Base-by-base conservation (phyloP, 1,140 invertebrate species). In the Charaxes varanes region DNA sequence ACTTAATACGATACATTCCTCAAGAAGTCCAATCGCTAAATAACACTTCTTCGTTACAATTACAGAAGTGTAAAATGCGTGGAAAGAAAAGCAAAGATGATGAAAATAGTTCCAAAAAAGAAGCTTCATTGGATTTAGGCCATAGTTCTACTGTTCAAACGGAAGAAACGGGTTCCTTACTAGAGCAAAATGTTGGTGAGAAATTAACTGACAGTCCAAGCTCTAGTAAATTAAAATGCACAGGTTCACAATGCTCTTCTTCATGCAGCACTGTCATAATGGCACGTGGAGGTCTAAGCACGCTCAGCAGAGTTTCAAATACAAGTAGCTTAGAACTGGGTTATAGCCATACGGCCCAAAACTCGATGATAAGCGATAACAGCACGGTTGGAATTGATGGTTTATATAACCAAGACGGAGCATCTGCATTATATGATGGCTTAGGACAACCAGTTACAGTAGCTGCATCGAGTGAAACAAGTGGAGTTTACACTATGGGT, bases 261-360 rank as follows among this genome's bases (percentile, higher is more conserved):
- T 93, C 90, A 14, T 93, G 92, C 63, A 93, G 92, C 53, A 94
- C 92, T 2, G 90, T 94, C 7, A 92, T 93, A 42, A 89, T 93
- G 28, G 87, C 90, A 32, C 72, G 87, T 57, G 70, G 86, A 47
- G 86, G 87, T 40, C 65, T 87, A 3, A 88, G 85, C 46, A 84
- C 87, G 14, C 58, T 86, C 16, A 86, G 88, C 50, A 86, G 87
- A 64, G 83, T 86, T 37, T 92, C 89, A 10, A 91, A 91, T 11
- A 90, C 87, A 6, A 93, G 91, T 34, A 93, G 92, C 57, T 79
- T 93, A 51, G 92, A 94, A 76, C 70, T 93, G 24, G 91, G 92
- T 16, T 94, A 91, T 53, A 93, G 91, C 42, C 92, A 94, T 61
- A 94, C 92, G 1, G 91, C 92, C 5, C 92, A 94, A 77, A 93